Percentiles rank a stretch among this genome's conserved stretches.
These are phyloP conservation scores for Cyrtorhinus lividipennis DNA, from an alignment of 1,140 invertebrate species.

Conservation along the genomic window DNA sequence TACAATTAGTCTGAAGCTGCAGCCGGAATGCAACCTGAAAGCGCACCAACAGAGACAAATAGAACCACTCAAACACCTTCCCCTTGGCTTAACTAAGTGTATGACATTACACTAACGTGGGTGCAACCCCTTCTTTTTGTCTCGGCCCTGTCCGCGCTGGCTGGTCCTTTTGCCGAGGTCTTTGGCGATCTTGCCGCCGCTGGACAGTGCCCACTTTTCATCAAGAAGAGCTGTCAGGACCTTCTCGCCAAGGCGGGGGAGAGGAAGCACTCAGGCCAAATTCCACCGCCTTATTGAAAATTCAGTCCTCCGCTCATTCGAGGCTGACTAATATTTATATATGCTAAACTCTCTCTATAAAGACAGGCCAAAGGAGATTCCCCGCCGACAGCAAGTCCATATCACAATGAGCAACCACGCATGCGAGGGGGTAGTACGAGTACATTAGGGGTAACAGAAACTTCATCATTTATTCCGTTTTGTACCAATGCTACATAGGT, in stretches of 20 bases:
- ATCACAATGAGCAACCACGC: no score
- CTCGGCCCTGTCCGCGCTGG: neutral
- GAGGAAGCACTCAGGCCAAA: neutral
- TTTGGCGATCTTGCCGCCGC: neutral
- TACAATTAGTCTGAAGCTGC: constrained; percentile 6
- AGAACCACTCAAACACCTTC: neutral
- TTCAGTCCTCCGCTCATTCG: no score
- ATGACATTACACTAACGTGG: neutral
- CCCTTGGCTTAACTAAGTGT: constrained; percentile 1
- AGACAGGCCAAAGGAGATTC: no score
- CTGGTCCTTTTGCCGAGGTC: neutral
- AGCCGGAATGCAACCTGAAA: neutral
- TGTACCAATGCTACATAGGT: no score
- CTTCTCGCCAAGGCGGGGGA: neutral
- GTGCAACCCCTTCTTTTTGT: neutral
- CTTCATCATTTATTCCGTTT: no score
- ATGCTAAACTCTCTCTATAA: no score
- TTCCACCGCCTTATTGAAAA: neutral
- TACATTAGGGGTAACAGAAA: no score
- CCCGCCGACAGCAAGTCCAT: no score
- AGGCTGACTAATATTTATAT: no score
- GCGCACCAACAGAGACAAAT: neutral
- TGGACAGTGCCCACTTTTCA: neutral
- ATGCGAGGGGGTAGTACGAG: no score
- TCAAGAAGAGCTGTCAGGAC: neutral